Evolutionary conservation across 2,888 invertebrate genomes (phyloP), one percentile per base, ranked within the genome.

Genomic region (Alviniconcha strummeri): DNA sequence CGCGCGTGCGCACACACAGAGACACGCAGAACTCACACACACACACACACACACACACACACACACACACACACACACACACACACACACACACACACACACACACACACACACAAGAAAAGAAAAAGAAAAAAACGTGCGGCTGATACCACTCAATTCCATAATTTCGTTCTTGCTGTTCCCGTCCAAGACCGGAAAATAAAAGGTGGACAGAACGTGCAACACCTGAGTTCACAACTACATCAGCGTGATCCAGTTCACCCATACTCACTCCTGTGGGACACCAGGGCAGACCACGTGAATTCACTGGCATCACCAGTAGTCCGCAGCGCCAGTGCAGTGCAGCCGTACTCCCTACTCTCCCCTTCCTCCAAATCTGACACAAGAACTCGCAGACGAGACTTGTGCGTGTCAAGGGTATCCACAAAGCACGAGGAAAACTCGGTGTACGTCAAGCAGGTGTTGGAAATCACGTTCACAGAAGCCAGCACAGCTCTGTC

Each of bases 21-120:
- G n/a, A 15, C 69, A 69, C 69, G 6, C 69, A 69, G 17, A 64
- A 69, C 69, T 15, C 69, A 15, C 69, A 15, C n/a, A 15, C 69
- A 69, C 69, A 15, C 36, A 5, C 54, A 60, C 69, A 81, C 81
- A 71, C 52, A 81, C 75, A 60, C 69, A 81, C 81, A 71, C 52
- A 81, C 75, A 60, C 69, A 81, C 81, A 71, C 52, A 81, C 75
- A 60, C 69, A 81, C 81, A 71, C 52, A 81, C 75, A 60, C 69
- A 81, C 81, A 71, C 52, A 81, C 75, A 60, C 69, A 81, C 81
- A 71, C 52, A 81, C 75, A 60, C 69, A 81, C 81, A 71, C 52
- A 74, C 75, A 57, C 69, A 81, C 81, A 69, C 52, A 81, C 75
- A 60, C 60, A 60, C 60, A 60, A 11, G 60, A 11, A 60, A 7